Evolutionary conservation across 1,140 invertebrate genomes (phyloP).

Genomic region (Diachasma alloeum): DNA sequence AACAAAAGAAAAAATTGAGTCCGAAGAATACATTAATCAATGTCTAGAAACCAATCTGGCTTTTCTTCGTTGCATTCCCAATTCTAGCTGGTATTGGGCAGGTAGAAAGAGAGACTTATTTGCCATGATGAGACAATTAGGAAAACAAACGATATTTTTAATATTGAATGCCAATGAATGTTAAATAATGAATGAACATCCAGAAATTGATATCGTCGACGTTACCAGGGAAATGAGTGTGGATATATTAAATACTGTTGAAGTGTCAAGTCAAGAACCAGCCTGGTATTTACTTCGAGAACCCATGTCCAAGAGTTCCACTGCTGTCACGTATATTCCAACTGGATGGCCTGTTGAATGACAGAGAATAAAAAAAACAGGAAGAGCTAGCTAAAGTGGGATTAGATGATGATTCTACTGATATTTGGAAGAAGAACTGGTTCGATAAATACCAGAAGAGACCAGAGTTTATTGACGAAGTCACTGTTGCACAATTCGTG

Average conservation of each 20-base stretch:
- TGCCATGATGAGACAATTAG: constrained; percentile 47
- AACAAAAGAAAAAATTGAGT: too few relatives aligned
- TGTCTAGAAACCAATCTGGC: too few relatives aligned
- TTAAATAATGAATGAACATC: constrained; percentile 53
- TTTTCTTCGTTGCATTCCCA: too few relatives aligned
- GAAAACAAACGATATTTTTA: constrained; percentile 53
- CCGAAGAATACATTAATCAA: too few relatives aligned
- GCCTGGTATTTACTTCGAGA: constrained; percentile 41
- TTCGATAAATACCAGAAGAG: constrained; percentile 45
- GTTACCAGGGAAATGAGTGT: constrained; percentile 35
- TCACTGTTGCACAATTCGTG: constrained; percentile 25
- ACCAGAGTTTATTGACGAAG: constrained; percentile 35
- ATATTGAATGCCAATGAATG: constrained; percentile 49
- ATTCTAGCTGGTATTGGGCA: too few relatives aligned
- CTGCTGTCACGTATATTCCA: constrained; percentile 10
- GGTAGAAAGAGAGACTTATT: constrained; percentile 42
- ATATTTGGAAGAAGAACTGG: constrained; percentile 48
- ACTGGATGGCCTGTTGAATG: constrained; percentile 25
- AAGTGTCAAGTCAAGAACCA: constrained; percentile 46
- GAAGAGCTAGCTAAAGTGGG: constrained; percentile 14
- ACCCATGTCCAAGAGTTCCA: constrained; percentile 24
- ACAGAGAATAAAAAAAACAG: constrained; percentile 14
- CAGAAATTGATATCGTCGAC: constrained; percentile 36
- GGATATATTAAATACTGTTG: constrained; percentile 18
- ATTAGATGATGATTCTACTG: constrained; percentile 28